Evolutionary conservation across 2,797 vertebrate species (phyloP).

Genomic region (Nyctalus aviator): DNA sequence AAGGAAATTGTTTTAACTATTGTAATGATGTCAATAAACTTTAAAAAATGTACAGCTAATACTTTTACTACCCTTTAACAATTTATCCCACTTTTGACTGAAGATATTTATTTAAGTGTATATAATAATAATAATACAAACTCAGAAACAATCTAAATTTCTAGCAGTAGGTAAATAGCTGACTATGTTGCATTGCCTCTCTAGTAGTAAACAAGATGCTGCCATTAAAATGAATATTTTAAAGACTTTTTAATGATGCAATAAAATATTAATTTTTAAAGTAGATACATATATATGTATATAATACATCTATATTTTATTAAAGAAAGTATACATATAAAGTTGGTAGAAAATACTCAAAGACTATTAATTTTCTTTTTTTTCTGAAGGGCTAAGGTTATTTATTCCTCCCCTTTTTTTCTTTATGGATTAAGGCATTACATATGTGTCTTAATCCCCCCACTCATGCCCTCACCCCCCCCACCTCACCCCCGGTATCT

Average conservation of each 20-base stretch:
- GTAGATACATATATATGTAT: neutral
- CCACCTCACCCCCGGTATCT: too few relatives aligned
- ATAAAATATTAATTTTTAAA: neutral
- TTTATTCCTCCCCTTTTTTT: too few relatives aligned
- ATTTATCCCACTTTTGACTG: neutral
- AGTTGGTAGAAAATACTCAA: neutral
- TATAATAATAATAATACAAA: constrained; percentile 7
- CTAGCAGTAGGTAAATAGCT: neutral
- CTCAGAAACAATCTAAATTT: neutral
- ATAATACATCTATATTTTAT: neutral
- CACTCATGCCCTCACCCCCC: too few relatives aligned
- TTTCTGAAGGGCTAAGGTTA: too few relatives aligned
- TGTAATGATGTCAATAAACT: neutral
- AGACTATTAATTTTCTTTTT: neutral
- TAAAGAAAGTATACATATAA: neutral
- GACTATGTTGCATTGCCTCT: neutral
- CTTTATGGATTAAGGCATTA: too few relatives aligned
- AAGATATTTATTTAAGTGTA: neutral
- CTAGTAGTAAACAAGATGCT: neutral
- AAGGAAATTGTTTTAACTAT: neutral
- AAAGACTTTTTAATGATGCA: neutral
- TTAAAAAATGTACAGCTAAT: neutral
- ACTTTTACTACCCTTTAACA: neutral
- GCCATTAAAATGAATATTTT: neutral
- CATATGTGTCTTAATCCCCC: too few relatives aligned